These are phyloP conservation scores for Patella vulgata DNA, from an alignment of 1,140 invertebrate genomes.

Conservation along the genomic window DNA sequence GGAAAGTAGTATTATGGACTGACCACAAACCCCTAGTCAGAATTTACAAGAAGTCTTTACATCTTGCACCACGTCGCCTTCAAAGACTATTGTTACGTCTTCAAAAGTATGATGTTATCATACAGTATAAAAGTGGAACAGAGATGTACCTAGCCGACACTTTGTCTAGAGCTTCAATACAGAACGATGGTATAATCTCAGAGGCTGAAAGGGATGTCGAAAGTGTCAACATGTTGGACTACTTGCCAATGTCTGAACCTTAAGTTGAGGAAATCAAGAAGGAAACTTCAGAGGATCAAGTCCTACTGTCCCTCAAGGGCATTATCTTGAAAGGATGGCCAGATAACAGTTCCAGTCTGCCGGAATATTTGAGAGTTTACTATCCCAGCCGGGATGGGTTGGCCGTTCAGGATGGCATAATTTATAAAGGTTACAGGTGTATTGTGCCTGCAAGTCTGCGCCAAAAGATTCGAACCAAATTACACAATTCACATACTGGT, in stretches of 20 bases:
- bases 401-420: background rate
- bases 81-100: conserved; percentile 46
- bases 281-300: too few relatives aligned
- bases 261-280: too few relatives aligned
- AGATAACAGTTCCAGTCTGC: background rate
- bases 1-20: conserved; percentile 21
- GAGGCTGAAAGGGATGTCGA: background rate
- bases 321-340: conserved; percentile 8
- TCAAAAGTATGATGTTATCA: conserved; percentile 41
- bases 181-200: background rate
- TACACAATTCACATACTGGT: conserved; percentile 11
- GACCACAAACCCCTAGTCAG: conserved; percentile 40
- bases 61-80: conserved; percentile 24
- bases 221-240: too few relatives aligned
- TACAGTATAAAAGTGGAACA: conserved; percentile 33
- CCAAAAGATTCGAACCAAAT: background rate
- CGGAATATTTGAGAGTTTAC: background rate
- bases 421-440: conserved; percentile 10
- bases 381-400: conserved; percentile 1
- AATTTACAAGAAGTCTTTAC: conserved; percentile 34
- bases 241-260: too few relatives aligned
- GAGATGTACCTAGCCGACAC: conserved; percentile 33
- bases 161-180: conserved; percentile 28
- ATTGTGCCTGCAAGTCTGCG: conserved; percentile 4
- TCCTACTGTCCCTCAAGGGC: background rate